Evolutionary conservation across 2,888 invertebrate species (phyloP).

Genomic region (Pachycephus smyrnensis): DNA sequence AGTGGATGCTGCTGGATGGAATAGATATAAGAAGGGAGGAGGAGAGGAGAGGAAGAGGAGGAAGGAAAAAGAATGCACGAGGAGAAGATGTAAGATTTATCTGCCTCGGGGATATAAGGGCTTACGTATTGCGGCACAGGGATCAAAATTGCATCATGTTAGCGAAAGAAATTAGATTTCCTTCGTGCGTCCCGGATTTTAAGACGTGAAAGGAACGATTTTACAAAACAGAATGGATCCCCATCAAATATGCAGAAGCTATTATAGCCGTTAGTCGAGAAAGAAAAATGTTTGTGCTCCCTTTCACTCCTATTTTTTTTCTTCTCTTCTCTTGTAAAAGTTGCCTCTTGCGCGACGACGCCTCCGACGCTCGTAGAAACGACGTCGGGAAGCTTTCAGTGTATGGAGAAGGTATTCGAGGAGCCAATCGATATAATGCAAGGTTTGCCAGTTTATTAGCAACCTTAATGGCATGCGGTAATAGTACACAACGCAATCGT

Average conservation of each 20-base stretch:
- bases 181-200: conserved; percentile 17
- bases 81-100: conserved; percentile 40
- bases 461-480: background rate
- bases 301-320: conserved; percentile 16
- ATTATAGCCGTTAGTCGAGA: conserved; percentile 39
- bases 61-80: background rate
- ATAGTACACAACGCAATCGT: background rate
- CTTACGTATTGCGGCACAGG: conserved; percentile 38
- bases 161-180: conserved; percentile 52
- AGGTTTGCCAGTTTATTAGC: background rate
- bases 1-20: conserved; percentile 6
- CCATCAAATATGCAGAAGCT: conserved; percentile 54
- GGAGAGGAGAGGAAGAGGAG: background rate
- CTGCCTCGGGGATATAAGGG: conserved; percentile 36
- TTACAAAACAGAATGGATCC: conserved; percentile 43
- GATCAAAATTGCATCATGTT: conserved; percentile 55
- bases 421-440: background rate
- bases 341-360: background rate
- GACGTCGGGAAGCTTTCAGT: background rate
- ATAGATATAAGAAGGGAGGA: background rate
- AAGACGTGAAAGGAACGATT: conserved; percentile 23
- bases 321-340: background rate
- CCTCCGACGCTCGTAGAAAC: background rate
- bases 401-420: background rate
- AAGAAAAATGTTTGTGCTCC: conserved; percentile 46